Percentiles rank a stretch among this genome's conserved stretches.
Conservation (phyloP, 2,113 vertebrate genomes). For the Brienomyrus brachyistius region DNA sequence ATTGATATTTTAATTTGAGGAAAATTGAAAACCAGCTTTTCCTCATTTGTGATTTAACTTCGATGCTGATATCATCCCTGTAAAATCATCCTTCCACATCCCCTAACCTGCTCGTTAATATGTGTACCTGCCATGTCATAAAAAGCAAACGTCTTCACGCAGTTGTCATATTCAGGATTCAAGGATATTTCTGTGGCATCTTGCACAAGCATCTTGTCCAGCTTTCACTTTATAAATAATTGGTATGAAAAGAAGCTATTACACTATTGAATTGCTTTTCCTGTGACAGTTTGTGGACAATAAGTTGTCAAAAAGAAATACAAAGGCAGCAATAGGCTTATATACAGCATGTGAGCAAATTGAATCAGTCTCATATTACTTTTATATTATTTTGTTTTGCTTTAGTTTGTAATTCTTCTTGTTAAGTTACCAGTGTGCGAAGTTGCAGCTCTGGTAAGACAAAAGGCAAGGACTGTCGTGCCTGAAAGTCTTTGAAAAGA, state of each 20-base stretch:
- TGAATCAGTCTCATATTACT: background rate
- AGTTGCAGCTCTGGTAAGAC: background rate
- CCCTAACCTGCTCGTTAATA: background rate
- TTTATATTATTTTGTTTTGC: background rate
- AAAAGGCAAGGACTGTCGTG: background rate
- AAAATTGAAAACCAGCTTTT: background rate
- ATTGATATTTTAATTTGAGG: background rate
- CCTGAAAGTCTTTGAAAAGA: background rate
- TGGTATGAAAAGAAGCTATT: background rate
- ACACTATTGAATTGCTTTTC: background rate
- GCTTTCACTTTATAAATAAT: background rate
- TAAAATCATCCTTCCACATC: background rate
- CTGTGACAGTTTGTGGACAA: background rate
- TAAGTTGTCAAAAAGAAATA: background rate
- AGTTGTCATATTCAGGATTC: background rate
- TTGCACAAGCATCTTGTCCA: background rate
- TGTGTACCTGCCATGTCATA: background rate
- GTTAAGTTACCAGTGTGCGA: background rate
- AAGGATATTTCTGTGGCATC: background rate
- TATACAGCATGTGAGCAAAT: background rate
- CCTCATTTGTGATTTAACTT: background rate
- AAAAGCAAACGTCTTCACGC: background rate
- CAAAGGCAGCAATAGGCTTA: background rate
- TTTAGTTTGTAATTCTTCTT: background rate
- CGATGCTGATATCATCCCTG: background rate